Evolutionary conservation across 1,140 invertebrate species (phyloP), one percentile per base, ranked within the genome.

Genomic region (Mactra quadrangularis): DNA sequence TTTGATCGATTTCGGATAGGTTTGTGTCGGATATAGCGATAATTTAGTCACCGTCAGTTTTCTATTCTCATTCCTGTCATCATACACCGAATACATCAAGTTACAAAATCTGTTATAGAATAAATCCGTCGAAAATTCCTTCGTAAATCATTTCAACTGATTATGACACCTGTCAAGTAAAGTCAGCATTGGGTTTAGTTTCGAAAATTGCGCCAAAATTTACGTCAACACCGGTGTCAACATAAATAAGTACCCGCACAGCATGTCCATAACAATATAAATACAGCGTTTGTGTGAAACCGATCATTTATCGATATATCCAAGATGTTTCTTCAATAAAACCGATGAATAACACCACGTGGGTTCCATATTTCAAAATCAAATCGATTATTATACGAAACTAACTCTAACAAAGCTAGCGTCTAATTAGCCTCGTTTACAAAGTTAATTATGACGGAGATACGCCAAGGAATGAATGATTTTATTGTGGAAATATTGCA

Each of bases 201-300:
- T 76, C 59, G 29, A 76, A 62, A 55, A 50, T 62, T 50, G 74
- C 74, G 74, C 74, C 74, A 76, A 76, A 76, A 62, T 76, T 62
- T 64, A 76, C 74, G 74, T 76, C 74, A 76, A 76, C 74, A 45
- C 74, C 38, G 22, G 25, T 60, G 74, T 76, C 74, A 76, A 62
- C 71, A 25, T 62, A 76, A 76, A 76, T 59, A 25, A 47, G 45
- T 50, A 47, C 38, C 19, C 17, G 38, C 71, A 59, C 71, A 47
- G 74, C 74, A 29, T 35, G 74, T 4, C 25, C 17, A 3, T 11
- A 4, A 47, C 3, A 31, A 60, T 7, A 11, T 31, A 31, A 62
- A 31, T 57, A 38, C 47, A 35, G 47, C 15, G 9, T 25, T 47
- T 60, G 55, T 64, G 57, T 25, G 27, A 57, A 62, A 76, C 25